Evolutionary conservation across 2,113 vertebrate genomes (phyloP).

Genomic region (Okapia johnstoni): DNA sequence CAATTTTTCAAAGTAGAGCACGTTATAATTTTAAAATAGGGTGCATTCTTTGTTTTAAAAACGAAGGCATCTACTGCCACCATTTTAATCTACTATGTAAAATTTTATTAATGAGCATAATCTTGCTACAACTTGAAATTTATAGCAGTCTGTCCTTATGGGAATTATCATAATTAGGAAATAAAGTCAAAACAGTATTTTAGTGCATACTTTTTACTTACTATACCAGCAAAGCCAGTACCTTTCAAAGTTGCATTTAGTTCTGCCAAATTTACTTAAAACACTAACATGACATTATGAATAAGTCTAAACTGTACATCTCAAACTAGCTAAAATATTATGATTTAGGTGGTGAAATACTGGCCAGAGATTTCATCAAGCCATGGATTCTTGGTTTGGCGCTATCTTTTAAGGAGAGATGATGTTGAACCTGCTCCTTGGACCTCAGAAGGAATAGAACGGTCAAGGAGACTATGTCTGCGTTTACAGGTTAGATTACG

Average conservation of each 20-base stretch:
- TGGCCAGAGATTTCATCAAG: conserved; percentile 99
- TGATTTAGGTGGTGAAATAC: conserved; percentile 95
- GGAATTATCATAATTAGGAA: conserved; percentile 12
- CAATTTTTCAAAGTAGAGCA: conserved; percentile 33
- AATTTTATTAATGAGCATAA: neutral
- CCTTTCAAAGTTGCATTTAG: conserved; percentile 12
- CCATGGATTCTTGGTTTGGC: conserved; percentile 98
- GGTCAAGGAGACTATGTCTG: conserved; percentile 93
- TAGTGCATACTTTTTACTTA: conserved; percentile 29
- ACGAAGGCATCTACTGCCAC: neutral
- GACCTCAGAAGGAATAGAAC: conserved; percentile 94
- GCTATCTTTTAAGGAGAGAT: conserved; percentile 95
- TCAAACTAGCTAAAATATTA: conserved; percentile 54
- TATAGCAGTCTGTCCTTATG: neutral
- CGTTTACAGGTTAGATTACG: conserved; percentile 88
- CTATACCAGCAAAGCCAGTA: neutral
- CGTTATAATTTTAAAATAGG: neutral
- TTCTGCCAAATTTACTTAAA: conserved; percentile 43
- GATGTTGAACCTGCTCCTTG: conserved; percentile 97
- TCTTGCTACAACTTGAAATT: conserved; percentile 7
- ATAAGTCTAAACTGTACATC: conserved; percentile 17
- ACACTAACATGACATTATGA: conserved; percentile 12
- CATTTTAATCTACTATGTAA: neutral
- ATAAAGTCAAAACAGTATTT: conserved; percentile 14
- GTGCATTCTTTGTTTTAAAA: conserved; percentile 28